Percentiles rank a stretch among this genome's conserved stretches.
Conservation (phyloP, 1,140 invertebrate species). For the Drosophila nebulosa region DNA sequence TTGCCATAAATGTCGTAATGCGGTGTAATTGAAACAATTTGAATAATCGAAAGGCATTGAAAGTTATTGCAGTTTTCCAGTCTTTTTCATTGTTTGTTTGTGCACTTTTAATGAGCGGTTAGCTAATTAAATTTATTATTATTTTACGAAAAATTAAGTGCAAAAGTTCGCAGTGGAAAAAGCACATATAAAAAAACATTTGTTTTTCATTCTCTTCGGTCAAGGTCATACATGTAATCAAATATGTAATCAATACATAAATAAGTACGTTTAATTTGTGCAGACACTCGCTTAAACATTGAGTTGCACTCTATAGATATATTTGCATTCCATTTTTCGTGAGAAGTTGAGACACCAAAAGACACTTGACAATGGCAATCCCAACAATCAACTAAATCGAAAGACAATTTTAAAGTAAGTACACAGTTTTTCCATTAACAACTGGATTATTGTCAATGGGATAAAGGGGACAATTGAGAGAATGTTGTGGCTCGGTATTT, state of each 20-base stretch:
- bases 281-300: background rate
- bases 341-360: background rate
- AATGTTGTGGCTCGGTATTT: background rate
- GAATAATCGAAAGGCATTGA: conserved; percentile 13
- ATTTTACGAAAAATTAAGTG: conserved; percentile 1
- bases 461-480: background rate
- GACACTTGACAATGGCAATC: conserved; percentile 2
- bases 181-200: background rate
- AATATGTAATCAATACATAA: background rate
- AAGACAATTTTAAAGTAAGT: conserved; percentile 36
- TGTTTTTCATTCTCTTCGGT: background rate
- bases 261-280: background rate
- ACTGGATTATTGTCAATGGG: conserved; percentile 7
- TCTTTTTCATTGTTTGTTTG: background rate
- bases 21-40: conserved; percentile 4
- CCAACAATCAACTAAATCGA: conserved; percentile 36
- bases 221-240: background rate
- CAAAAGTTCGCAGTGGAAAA: background rate
- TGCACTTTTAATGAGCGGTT: conserved; percentile 25
- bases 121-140: conserved; percentile 30
- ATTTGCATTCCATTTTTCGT: background rate
- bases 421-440: conserved; percentile 29
- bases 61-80: background rate
- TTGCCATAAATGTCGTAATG: background rate
- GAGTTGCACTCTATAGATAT: background rate